Base-by-base conservation (phyloP, 2,797 vertebrate genomes). In the Nothura maculosa region DNA sequence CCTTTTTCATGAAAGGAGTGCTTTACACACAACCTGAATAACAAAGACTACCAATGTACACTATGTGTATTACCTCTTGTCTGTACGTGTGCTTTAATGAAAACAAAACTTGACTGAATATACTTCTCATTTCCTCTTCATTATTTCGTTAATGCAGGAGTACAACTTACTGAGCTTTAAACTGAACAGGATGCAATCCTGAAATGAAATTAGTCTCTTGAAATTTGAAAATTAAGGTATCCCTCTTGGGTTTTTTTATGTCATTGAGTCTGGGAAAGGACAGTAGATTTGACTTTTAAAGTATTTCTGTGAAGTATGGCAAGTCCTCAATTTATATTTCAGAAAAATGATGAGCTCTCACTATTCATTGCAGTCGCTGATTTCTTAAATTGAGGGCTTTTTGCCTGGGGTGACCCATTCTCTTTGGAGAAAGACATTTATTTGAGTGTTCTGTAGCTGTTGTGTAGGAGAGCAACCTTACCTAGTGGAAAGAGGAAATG, bases 101-200 rank as follows among this genome's bases (percentile, higher is more conserved):
- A 96, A 94, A 76, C 22, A 38, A 93, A 90, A 88, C 79, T 86
- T 93, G 58, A 74, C 77, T 83, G 86, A 91, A 92, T 92, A 42
- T 87, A 81, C 79, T 82, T 94, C 82, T 95, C 62, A 96, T 96
- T 96, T 97, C 92, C 85, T 93, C 55, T 69, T 95, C 68, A 66
- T 32, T 72, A 87, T 84, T 90, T 90, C 1, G 0, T 92, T 89
- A 92, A 91, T 70, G 45, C 40, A 64, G 79, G 78, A 38, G 58
- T 64, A 80, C 32, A 52, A 70, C 87, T 93, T 84, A 76, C 12
- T 91, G 70, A 86, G 85, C 89, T 90, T 90, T 92, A 67, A 58
- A 42, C 67, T 47, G 83, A 80, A 78, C 28, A 92, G 90, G 94
- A 94, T 54, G 42, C 40, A 93, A 38, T 18, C 54, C 20, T 89